Evolutionary conservation across 2,888 invertebrate species (phyloP).

Genomic region (Corythucha ciliata): DNA sequence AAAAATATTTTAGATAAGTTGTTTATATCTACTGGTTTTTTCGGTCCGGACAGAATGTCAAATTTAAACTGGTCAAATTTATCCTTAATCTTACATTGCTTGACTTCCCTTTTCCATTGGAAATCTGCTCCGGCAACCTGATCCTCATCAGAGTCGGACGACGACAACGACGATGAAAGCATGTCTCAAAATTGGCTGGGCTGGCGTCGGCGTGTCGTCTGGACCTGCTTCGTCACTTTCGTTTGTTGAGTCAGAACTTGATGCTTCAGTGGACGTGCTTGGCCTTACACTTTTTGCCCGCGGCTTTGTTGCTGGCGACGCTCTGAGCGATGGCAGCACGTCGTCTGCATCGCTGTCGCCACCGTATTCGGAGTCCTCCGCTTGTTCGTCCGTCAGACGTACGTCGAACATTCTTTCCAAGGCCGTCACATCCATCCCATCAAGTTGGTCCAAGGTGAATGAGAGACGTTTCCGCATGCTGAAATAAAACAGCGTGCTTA

Average conservation of each 20-base stretch:
- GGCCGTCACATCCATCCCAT: too few relatives aligned
- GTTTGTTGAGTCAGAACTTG: too few relatives aligned
- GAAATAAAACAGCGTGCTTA: too few relatives aligned
- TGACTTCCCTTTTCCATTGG: background rate
- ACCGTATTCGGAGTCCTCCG: slow-evolving; percentile 6
- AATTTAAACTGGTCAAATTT: slow-evolving; percentile 8
- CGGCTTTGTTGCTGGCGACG: slow-evolving; percentile 6
- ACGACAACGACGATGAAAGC: too few relatives aligned
- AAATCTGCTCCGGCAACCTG: background rate
- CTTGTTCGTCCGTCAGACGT: slow-evolving; percentile 4
- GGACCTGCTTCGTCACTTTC: too few relatives aligned
- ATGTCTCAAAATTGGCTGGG: too few relatives aligned
- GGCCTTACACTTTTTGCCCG: slow-evolving; percentile 1
- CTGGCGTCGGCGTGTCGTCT: too few relatives aligned
- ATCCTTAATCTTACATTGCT: background rate
- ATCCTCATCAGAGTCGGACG: too few relatives aligned
- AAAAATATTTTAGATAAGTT: slow-evolving; percentile 4
- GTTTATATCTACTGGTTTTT: background rate
- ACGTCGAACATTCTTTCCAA: too few relatives aligned
- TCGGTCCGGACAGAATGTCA: slow-evolving; percentile 6
- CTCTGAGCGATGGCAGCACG: slow-evolving; percentile 7
- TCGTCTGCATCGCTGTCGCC: slow-evolving; percentile 14
- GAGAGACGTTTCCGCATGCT: too few relatives aligned
- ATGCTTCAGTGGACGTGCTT: slow-evolving; percentile 6
- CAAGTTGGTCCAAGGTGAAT: too few relatives aligned